Percentiles rank a stretch among this genome's conserved stretches.
phyloP scores from a whole-genome alignment of 2,113 vertebrate genomes.

The Lophotis ruficrista region DNA sequence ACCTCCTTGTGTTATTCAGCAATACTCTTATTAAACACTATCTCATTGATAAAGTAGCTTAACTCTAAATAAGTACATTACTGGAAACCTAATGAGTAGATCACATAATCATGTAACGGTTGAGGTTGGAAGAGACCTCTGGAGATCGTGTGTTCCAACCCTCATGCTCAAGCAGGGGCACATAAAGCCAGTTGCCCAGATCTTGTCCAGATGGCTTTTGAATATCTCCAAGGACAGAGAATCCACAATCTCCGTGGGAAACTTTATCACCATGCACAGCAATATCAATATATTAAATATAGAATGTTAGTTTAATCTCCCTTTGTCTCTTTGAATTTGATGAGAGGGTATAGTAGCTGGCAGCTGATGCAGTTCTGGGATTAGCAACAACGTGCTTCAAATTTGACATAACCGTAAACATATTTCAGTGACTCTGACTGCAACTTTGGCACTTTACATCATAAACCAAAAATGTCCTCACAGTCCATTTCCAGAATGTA shows the following conservation, averaged over 20 bases:
- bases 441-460: neutral
- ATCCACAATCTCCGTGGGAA: neutral
- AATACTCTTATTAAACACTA: neutral
- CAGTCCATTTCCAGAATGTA: neutral
- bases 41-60: neutral
- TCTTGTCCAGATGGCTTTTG: neutral
- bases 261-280: neutral
- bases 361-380: constrained; percentile 3
- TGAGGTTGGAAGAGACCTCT: neutral
- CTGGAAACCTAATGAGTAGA: neutral
- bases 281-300: neutral
- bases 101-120: neutral
- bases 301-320: constrained; percentile 27
- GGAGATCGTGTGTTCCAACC: neutral
- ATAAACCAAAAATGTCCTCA: neutral
- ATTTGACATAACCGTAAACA: neutral
- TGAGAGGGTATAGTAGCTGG: neutral
- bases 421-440: neutral
- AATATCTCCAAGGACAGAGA: neutral
- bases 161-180: neutral
- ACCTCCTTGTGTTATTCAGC: neutral
- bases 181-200: neutral
- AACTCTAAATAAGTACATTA: neutral
- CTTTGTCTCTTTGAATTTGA: neutral
- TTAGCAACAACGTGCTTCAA: constrained; percentile 23